Base-by-base conservation (phyloP, 2,797 vertebrate genomes). In the Gallirallus australis region DNA sequence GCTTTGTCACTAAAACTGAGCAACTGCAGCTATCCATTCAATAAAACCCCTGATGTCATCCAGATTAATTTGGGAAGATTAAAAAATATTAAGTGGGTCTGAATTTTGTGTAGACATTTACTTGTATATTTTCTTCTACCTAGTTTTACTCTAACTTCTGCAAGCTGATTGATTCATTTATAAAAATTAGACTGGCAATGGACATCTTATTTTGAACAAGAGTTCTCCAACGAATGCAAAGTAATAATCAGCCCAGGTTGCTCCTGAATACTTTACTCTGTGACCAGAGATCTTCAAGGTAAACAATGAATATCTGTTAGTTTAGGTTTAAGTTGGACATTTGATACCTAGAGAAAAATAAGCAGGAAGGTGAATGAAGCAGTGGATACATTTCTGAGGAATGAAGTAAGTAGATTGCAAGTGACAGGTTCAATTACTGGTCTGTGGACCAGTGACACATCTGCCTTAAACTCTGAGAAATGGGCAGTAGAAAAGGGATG, bases 381-480 rank as follows among this genome's bases (percentile, higher is more conserved):
- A 95, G 92, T 97, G 96, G 97, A 97, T 98, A 97, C 73, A 95
- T 97, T 97, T 97, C 97, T 98, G 97, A 98, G 94, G 96, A 98
- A 98, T 98, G 97, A 98, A 98, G 97, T 98, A 88, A 66, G 96
- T 98, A 98, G 98, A 98, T 98, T 98, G 96, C 94, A 98, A 98
- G 96, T 98, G 97, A 98, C 98, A 98, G 96, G 97, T 98, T 98
- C 97, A 98, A 98, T 98, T 98, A 98, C 97, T 97, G 93, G 95
- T 96, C 97, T 96, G 89, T 96, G 97, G 97, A 97, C 96, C 95
- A 97, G 95, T 97, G 97, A 98, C 97, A 98, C 96, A 97, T 97
- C 97, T 97, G 96, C 97, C 97, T 98, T 97, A 97, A 98, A 98
- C 97, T 97, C 96, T 97, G 98, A 98, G 97, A 96, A 98, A 98